Evolutionary conservation across 2,797 vertebrate genomes (phyloP), one percentile per base, ranked within the genome.

Genomic region (Crocidura indochinensis): DNA sequence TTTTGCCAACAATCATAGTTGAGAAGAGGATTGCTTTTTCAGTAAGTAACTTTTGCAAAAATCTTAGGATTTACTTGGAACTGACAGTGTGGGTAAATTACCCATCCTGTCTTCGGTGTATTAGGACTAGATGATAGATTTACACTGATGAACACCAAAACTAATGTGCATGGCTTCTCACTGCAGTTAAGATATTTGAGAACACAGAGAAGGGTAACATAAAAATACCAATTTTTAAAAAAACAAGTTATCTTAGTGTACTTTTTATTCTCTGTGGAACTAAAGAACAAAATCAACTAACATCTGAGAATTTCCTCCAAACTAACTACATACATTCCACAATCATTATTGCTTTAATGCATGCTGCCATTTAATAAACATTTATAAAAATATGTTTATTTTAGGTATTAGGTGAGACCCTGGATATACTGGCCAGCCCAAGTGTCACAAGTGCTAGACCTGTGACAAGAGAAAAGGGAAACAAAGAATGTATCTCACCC

Each of bases 21-120:
- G 53, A 71, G 47, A 93, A 92, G 75, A 87, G 26, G 17, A 76
- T 17, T 15, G 69, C 44, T 84, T 78, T 91, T 75, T 67, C 68
- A 75, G 22, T 71, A 80, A 89, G 22, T 71, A 80, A 89, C 56
- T 92, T 31, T 87, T 84, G 31, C 26, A 80, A 22, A 90, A 85
- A 47, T 51, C 46, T 46, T 80, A 71, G 65, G 60, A 83, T 85
- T 87, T 79, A 76, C 38, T n/a, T 27, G 77, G 62, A 86, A 47
- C 38, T 82, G 81, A 84, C 24, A 71, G 7, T 6, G 20, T 38
- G 24, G 77, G 24, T n/a, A 72, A 93, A 14, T 3, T 60, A 4
- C 38, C 29, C 15, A 29, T 75, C 49, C 44, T 67, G 83, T 11
- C n/a, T 10, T 1, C 2, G 4, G 51, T 38, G 49, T 6, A 9